Evolutionary conservation across 2,888 invertebrate genomes (phyloP).

Genomic region (Cephus pulcher): DNA sequence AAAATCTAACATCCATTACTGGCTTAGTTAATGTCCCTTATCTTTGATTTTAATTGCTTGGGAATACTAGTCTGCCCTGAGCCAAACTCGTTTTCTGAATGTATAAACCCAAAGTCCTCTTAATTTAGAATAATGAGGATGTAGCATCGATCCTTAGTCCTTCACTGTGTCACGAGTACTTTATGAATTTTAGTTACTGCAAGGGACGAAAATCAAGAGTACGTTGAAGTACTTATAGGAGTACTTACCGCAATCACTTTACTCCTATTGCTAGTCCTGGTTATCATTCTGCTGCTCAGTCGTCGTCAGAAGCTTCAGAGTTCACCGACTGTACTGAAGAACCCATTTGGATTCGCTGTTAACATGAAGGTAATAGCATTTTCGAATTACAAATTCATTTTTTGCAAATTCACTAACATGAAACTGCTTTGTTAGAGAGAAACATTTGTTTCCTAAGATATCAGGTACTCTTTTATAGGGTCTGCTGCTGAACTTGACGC

Average conservation of each 20-base stretch:
- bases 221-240: constrained; percentile 74
- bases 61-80: background rate
- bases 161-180: background rate
- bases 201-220: constrained; percentile 70
- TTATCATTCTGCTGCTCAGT: constrained; percentile 73
- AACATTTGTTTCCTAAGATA: background rate
- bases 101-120: background rate
- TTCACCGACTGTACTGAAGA: constrained; percentile 72
- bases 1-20: background rate
- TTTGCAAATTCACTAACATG: background rate
- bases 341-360: constrained; percentile 75
- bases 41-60: background rate
- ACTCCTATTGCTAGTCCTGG: constrained; percentile 73
- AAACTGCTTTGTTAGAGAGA: background rate
- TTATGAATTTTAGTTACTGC: constrained; percentile 68
- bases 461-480: constrained; percentile 61
- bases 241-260: constrained; percentile 76
- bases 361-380: constrained; percentile 73
- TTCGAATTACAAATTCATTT: background rate
- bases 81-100: background rate
- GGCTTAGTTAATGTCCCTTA: background rate
- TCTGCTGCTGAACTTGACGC: constrained; percentile 71
- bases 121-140: background rate
- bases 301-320: constrained; percentile 73
- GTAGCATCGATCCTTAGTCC: background rate